phyloP scores from a whole-genome alignment of 2,888 invertebrate species.

The Machimus rusticus region DNA sequence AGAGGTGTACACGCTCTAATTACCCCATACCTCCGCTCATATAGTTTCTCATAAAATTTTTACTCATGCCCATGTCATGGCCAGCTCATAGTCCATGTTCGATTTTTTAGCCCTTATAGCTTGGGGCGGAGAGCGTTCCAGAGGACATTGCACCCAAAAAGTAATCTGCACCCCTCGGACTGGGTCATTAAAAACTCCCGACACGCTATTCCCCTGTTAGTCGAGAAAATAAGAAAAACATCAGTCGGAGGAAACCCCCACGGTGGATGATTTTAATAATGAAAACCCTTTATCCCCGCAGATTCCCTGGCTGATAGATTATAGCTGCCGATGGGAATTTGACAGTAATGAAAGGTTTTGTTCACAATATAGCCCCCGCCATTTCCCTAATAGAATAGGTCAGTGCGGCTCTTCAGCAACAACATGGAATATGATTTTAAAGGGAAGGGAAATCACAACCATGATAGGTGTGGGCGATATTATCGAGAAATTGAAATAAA shows the following conservation, averaged over 20 bases:
- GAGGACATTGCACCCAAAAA: conserved; percentile 5
- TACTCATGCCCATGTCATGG: conserved; percentile 3
- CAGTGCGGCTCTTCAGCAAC: background rate
- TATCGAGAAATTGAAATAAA: background rate
- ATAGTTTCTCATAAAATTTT: conserved; percentile 11
- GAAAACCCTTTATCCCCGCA: background rate
- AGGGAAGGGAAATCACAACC: too few relatives aligned
- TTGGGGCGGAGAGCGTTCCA: background rate
- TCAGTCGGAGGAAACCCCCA: background rate
- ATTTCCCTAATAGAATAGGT: background rate
- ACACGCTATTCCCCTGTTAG: conserved; percentile 19
- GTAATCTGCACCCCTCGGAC: background rate
- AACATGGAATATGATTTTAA: background rate
- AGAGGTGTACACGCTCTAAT: background rate
- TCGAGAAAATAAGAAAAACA: background rate
- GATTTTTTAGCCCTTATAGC: background rate
- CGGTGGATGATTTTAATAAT: background rate
- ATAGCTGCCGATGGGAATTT: background rate
- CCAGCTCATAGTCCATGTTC: background rate
- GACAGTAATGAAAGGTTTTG: background rate
- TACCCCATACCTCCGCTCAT: background rate
- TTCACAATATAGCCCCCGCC: background rate
- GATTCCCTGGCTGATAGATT: background rate
- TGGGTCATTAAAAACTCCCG: conserved; percentile 15
- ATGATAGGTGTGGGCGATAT: background rate